phyloP scores from a whole-genome alignment of 2,113 vertebrate genomes.

The Ochotona curzoniae region DNA sequence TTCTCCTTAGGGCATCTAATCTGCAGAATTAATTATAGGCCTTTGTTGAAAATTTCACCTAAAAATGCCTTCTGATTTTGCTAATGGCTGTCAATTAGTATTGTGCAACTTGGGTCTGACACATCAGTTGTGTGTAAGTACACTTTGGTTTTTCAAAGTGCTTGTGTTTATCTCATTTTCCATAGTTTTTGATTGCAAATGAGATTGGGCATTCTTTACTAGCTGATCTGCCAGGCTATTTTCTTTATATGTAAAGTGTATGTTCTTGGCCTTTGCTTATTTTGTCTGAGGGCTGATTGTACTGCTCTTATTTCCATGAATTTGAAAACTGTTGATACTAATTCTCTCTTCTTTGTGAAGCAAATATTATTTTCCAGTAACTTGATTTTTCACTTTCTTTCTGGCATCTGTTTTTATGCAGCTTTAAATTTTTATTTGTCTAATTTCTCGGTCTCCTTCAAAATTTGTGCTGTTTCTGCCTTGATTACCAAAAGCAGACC shows the following conservation, averaged over 20 bases:
- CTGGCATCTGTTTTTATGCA: conserved; percentile 42
- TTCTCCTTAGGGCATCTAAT: conserved; percentile 40
- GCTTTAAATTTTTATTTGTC: conserved; percentile 14
- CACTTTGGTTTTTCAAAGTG: neutral
- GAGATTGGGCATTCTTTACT: conserved; percentile 15
- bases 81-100: neutral
- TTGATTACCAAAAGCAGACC: neutral
- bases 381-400: conserved; percentile 52
- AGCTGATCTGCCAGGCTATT: conserved; percentile 38
- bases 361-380: neutral
- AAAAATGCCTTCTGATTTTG: conserved; percentile 47
- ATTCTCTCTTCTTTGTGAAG: conserved; percentile 22
- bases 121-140: neutral
- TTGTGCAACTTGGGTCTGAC: neutral
- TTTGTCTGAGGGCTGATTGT: conserved; percentile 26
- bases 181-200: conserved; percentile 20
- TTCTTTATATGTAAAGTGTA: conserved; percentile 23
- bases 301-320: conserved; percentile 25
- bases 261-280: conserved; percentile 7
- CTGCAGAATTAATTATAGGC: neutral
- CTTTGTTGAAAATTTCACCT: conserved; percentile 26
- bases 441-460: conserved; percentile 16
- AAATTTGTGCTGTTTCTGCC: conserved; percentile 9
- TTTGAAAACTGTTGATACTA: neutral
- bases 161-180: neutral